Evolutionary conservation across 2,113 vertebrate genomes (phyloP).

Genomic region (Ceyx margarethae): DNA sequence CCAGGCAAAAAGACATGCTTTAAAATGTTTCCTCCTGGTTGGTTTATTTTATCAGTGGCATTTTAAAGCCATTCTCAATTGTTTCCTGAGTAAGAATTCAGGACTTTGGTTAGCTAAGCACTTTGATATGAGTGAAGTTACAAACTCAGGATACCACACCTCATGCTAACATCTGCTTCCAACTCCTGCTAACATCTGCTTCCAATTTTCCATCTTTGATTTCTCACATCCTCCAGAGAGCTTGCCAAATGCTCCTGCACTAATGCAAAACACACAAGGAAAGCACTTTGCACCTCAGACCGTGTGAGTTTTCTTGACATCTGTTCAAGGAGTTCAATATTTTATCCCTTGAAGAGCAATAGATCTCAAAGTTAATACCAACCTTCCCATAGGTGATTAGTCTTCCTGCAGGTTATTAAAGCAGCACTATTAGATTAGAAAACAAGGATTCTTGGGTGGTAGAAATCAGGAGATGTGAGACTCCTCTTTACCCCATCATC

Average conservation of each 20-base stretch:
- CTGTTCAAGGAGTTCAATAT: background rate
- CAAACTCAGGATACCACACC: background rate
- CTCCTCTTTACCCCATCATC: background rate
- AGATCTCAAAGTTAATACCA: background rate
- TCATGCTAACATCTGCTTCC: background rate
- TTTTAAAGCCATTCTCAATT: background rate
- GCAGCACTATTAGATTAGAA: background rate
- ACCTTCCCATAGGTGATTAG: background rate
- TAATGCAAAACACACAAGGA: background rate
- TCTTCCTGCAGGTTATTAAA: background rate
- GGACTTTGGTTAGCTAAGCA: background rate
- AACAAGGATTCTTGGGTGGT: background rate
- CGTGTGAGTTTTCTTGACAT: background rate
- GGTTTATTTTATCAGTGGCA: background rate
- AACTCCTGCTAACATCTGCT: background rate
- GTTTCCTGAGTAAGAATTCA: background rate
- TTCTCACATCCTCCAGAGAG: background rate
- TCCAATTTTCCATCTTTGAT: background rate
- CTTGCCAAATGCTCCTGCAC: background rate
- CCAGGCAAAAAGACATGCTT: background rate
- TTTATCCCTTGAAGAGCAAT: background rate
- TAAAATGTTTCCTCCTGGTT: background rate
- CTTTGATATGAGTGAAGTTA: background rate
- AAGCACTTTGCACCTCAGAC: background rate
- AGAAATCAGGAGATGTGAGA: rapidly evolving